A percentile compares a stretch with the other conserved stretches of the same genome.
These are phyloP conservation scores for Eunapius fragilis DNA, from an alignment of 37 sponge, comb jelly and placozoan species.

Conservation along the genomic window DNA sequence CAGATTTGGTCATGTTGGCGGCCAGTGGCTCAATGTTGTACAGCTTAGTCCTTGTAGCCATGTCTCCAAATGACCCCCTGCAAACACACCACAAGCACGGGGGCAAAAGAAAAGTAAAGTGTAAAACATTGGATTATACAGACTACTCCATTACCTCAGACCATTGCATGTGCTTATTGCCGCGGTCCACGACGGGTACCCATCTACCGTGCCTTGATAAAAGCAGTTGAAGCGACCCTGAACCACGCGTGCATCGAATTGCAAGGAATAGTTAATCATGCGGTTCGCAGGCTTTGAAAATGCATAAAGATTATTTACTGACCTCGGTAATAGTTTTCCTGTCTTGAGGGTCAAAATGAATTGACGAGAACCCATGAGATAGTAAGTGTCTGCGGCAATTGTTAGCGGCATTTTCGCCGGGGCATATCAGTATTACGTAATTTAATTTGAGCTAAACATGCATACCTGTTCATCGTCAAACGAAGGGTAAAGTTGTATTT, in stretches of 20 bases:
- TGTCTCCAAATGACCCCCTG: constrained; percentile 23
- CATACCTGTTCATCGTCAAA: neutral
- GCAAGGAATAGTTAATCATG: no score
- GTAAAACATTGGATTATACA: neutral
- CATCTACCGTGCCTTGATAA: constrained; percentile 71
- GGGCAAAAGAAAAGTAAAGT: neutral
- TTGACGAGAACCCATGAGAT: neutral
- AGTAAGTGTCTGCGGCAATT: neutral
- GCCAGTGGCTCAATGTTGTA: constrained; percentile 30
- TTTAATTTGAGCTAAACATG: neutral
- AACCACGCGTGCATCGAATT: no score
- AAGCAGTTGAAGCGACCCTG: constrained; percentile 65
- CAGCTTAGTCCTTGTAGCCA: neutral
- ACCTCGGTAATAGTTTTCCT: neutral
- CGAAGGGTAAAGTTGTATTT: neutral
- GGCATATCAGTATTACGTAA: no score
- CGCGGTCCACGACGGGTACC: constrained; percentile 50
- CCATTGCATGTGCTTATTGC: constrained; percentile 61
- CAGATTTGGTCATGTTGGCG: constrained; percentile 6
- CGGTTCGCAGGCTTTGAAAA: no score
- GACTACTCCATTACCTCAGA: constrained; percentile 37
- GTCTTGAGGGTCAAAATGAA: neutral
- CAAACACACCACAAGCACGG: neutral
- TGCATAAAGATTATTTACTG: no score
- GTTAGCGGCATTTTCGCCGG: no score